These are phyloP conservation scores for Parazoanthus swiftii DNA, from an alignment of 92 coral and sea anemone genomes.

Conservation along the genomic window DNA sequence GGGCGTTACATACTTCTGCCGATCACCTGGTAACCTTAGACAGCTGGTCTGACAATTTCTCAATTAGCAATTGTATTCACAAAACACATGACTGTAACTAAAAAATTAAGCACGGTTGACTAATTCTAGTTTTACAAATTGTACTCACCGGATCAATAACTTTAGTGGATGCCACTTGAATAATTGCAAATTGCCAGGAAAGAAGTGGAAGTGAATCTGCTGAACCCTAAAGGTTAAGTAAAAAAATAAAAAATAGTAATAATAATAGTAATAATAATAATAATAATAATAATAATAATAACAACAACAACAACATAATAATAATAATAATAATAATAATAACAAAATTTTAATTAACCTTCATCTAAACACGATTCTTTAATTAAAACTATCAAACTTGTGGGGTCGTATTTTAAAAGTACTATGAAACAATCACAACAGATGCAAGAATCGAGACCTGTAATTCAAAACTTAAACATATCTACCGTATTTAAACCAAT, in stretches of 20 bases:
- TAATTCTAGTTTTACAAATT: background rate
- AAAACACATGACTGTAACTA: too few species aligned
- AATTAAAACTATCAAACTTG: too few species aligned
- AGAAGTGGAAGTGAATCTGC: conserved; percentile 83
- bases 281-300: background rate
- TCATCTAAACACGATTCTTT: too few species aligned
- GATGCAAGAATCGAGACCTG: too few species aligned
- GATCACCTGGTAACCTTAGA: too few species aligned
- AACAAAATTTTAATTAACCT: background rate
- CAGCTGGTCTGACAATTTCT: too few species aligned
- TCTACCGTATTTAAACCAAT: too few species aligned
- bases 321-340: background rate
- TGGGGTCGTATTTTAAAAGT: too few species aligned
- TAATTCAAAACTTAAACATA: too few species aligned
- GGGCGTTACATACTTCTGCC: too few species aligned
- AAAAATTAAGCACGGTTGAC: background rate
- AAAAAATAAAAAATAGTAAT: background rate
- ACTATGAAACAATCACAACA: too few species aligned
- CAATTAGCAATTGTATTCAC: too few species aligned
- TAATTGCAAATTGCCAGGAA: conserved; percentile 96
- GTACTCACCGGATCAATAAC: conserved; percentile 87
- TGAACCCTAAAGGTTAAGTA: conserved; percentile 59
- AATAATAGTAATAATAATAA: background rate
- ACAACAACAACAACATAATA: background rate
- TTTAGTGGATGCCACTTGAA: conserved; percentile 79